These are phyloP conservation scores for Xyrichtys novacula DNA, from an alignment of 2,797 vertebrate species.

Conservation along the genomic window DNA sequence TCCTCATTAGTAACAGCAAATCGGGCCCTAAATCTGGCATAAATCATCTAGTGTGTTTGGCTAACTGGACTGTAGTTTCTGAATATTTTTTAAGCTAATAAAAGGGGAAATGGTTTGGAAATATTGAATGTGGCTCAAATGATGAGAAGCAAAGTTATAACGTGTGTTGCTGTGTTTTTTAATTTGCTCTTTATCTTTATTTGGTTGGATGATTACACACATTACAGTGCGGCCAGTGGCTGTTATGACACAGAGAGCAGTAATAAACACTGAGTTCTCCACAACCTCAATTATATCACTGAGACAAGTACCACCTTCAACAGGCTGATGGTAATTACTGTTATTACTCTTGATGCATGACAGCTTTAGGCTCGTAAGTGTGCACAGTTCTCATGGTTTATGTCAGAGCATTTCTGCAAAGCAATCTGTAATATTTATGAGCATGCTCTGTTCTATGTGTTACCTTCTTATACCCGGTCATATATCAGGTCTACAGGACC, in stretches of 20 bases:
- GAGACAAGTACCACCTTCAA: slow-evolving; percentile 71
- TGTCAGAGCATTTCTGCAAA: slow-evolving; percentile 26
- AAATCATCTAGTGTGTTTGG: too few relatives aligned
- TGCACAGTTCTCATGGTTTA: slow-evolving; percentile 33
- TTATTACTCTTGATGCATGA: slow-evolving; percentile 68
- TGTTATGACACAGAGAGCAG: slow-evolving; percentile 48
- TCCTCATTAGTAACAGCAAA: too few relatives aligned
- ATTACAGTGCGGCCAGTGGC: slow-evolving; percentile 42
- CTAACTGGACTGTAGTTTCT: too few relatives aligned
- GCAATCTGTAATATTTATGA: slow-evolving; percentile 20
- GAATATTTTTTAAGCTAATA: too few relatives aligned
- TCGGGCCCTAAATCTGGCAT: too few relatives aligned
- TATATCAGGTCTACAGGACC: too few relatives aligned
- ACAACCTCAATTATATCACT: slow-evolving; percentile 66
- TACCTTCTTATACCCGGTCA: neutral
- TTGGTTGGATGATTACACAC: slow-evolving; percentile 38
- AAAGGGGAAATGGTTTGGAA: too few relatives aligned
- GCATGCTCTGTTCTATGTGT: neutral
- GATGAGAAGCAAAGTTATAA: neutral
- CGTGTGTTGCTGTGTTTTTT: slow-evolving; percentile 1
- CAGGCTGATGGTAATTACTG: slow-evolving; percentile 70
- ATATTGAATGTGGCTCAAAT: neutral
- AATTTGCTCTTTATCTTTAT: slow-evolving; percentile 4
- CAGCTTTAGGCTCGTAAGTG: slow-evolving; percentile 41
- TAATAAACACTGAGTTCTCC: slow-evolving; percentile 59